Evolutionary conservation across 30 jellyfish, hydroid and myxozoan species (phyloP), one percentile per base, ranked within the genome.

Genomic region (Cassiopea xamachana): DNA sequence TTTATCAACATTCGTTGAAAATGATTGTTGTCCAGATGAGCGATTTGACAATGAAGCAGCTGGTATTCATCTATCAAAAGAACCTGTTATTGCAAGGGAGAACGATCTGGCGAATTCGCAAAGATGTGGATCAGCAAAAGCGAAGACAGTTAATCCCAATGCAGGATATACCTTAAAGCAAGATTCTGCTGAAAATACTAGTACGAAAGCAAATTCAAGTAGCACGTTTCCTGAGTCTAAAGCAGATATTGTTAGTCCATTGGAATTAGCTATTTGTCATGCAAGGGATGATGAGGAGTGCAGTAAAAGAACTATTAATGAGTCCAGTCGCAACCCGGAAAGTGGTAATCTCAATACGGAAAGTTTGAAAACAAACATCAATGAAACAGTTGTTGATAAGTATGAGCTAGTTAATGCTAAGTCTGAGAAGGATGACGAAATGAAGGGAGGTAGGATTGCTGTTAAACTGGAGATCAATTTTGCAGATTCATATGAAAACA

Each of bases 31-130:
- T 60, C 80, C 18, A 68, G 79, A 87, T 61, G 87, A 87, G 48
- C 62, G 59, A 49, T 44, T 27, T 77, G 46, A 77, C 71, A 51
- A 64, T 39, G 89, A 58, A 61, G 80, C 94, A 87, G 94, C 89
- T 87, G 94, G 82, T 48, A 12, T 64, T 48, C 19, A 78, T 15
- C 62, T 76, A 17, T 58, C 61, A 87, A 81, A 73, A 76, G 67
- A 64, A 87, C 94, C 94, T 87, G 94, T 58, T 82, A 55, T 14
- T 13, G 86, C 55, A 17, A 64, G 90, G 90, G 81, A 64, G 71
- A 69, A n/a, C 58, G 73, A 82, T 61, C 19, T 71, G 44, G 14
- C 46, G 48, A 79, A 77, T 13, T 55, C 18, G 70, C 45, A 58
- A 60, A 17, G 18, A 15, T 18, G 18, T 51, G 43, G 45, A 27